These are phyloP conservation scores for Drosophila seguyi DNA, from an alignment of 1,140 invertebrate genomes.

Conservation along the genomic window DNA sequence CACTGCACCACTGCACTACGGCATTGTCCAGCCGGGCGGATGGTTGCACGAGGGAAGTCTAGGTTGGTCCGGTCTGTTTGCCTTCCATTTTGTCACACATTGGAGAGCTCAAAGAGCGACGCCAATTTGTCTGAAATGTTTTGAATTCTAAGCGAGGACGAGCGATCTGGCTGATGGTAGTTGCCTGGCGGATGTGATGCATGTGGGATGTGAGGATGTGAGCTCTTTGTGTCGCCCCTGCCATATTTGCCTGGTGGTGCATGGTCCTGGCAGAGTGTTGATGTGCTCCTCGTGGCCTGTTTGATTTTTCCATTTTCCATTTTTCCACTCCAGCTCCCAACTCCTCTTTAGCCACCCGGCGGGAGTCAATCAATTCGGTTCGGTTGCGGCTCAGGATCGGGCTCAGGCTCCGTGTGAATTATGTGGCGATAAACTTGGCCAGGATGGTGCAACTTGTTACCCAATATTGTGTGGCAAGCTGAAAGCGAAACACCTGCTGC, in stretches of 20 bases:
- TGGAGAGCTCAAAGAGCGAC: constrained; percentile 74
- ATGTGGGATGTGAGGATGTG: constrained; percentile 35
- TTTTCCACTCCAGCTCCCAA: constrained; percentile 46
- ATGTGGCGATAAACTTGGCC: constrained; percentile 77
- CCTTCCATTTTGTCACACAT: constrained; percentile 80
- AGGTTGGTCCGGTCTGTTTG: constrained; percentile 52
- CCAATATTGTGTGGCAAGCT: constrained; percentile 75
- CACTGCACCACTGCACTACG: constrained; percentile 26
- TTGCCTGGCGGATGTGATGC: constrained; percentile 41
- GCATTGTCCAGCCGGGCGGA: constrained; percentile 54
- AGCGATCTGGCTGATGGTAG: constrained; percentile 28
- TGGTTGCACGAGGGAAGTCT: not conserved
- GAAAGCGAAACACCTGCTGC: constrained; percentile 80
- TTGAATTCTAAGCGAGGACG: constrained; percentile 75
- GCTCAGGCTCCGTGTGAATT: constrained; percentile 62
- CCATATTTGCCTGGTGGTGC: constrained; percentile 55
- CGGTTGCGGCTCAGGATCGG: constrained; percentile 22
- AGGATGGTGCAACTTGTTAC: constrained; percentile 77
- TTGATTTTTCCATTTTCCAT: constrained; percentile 65
- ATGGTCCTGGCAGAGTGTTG: constrained; percentile 47
- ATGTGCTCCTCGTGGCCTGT: constrained; percentile 17
- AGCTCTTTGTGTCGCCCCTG: constrained; percentile 57
- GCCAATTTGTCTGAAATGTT: constrained; percentile 83
- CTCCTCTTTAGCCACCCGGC: constrained; percentile 1
- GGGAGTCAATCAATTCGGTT: constrained; percentile 71